Evolutionary conservation across 2,113 vertebrate species (phyloP), one percentile per base, ranked within the genome.

Genomic region (Phalacrocorax aristotelis): DNA sequence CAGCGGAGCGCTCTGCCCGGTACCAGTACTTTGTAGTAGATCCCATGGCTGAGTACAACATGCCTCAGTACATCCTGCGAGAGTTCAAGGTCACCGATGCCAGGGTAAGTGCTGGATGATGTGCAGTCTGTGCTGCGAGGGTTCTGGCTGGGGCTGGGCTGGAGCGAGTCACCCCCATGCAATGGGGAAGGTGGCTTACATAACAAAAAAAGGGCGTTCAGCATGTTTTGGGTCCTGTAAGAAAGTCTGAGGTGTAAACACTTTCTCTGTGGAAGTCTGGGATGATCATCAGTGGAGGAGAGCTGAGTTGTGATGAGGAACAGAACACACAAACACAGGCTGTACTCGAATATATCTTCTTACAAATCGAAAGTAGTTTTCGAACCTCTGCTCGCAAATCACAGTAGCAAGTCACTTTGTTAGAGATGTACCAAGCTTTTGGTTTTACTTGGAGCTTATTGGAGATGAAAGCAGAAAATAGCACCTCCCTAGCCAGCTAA

Each of bases 21-120:
- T 99, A 99, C 97, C 99, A 99, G 98, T 99, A 99, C 98, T 99
- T 99, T 2, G 99, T 99, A 18, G 99, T 99, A 84, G 99, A 99
- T 70, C 99, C 99, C 19, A 99, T 99, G 99, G 99, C 99, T 0
- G 99, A 99, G 66, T 99, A 99, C 97, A 99, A 99, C 98, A 99
- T 99, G 99, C 99, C 99, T 18, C 99, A 99, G 98, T 99, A 99
- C 97, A 99, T 99, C 97, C 98, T 99, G 10, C 97, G 99, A 17
- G 99, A 99, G 88, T 99, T 99, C 98, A 99, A 99, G 97, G 99
- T 99, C 98, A 99, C 99, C 0, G 99, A 99, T 4, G 99, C 99
- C 96, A 98, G 99, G 98, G 99, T 99, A 94, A 98, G 99, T 94
- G 32, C 5, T 7, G 34, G 2, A 0, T 17, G 2, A 13, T 0